phyloP scores from a whole-genome alignment of 37 sponge, comb jelly and placozoan genomes.

The Halichondria panicea region DNA sequence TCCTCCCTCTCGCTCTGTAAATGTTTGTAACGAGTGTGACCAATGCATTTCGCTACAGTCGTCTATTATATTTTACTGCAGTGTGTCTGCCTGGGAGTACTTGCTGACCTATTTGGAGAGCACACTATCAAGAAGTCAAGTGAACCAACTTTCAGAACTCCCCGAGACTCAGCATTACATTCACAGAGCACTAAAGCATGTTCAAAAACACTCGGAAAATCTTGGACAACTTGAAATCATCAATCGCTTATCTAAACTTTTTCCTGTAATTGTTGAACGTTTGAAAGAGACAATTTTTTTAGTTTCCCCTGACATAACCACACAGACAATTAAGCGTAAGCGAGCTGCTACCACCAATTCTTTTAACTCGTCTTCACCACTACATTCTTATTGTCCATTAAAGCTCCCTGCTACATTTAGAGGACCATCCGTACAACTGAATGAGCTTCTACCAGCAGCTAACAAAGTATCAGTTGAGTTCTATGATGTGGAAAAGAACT shows the following conservation, averaged over 20 bases:
- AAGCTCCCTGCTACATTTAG: conserved; percentile 44
- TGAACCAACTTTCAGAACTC: not conserved
- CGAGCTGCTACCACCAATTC: not conserved
- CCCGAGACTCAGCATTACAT: conserved; percentile 58
- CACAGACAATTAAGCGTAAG: not conserved
- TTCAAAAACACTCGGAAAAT: not conserved
- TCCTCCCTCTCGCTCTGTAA: too few species aligned
- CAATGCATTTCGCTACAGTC: too few species aligned
- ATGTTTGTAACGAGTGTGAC: too few species aligned
- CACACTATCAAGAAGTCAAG: too few species aligned
- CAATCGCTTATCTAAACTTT: conserved; percentile 1
- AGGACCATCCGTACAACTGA: conserved; percentile 12
- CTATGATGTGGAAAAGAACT: not conserved
- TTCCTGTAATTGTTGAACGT: conserved; percentile 20
- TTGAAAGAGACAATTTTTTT: conserved; percentile 3
- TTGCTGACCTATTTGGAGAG: too few species aligned
- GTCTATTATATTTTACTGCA: too few species aligned
- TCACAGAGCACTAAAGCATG: conserved; percentile 22
- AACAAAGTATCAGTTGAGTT: conserved; percentile 17
- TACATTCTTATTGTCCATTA: conserved; percentile 2
- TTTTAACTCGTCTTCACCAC: too few species aligned
- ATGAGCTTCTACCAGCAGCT: conserved; percentile 29
- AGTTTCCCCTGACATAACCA: not conserved
- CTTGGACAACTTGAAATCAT: conserved; percentile 3
- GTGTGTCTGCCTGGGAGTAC: too few species aligned